These are phyloP conservation scores for Synanthedon tipuliformis DNA, from an alignment of 2,888 invertebrate genomes.

Conservation along the genomic window DNA sequence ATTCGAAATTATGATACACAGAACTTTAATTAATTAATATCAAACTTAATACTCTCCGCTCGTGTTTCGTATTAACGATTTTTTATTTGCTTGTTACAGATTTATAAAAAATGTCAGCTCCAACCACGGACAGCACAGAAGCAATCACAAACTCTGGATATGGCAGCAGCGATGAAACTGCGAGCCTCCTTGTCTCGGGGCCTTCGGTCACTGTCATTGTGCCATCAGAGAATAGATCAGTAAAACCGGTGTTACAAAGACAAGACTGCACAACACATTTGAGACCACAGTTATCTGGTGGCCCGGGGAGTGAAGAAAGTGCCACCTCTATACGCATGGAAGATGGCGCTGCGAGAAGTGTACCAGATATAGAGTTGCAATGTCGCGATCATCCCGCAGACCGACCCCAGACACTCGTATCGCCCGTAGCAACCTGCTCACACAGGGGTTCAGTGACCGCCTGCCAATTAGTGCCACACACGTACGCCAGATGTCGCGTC, in stretches of 20 bases:
- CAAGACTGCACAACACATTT: conserved; percentile 88
- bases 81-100: conserved; percentile 40
- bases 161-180: conserved; percentile 85
- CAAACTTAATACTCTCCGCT: too few species aligned
- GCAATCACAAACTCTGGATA: conserved; percentile 74
- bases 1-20: too few species aligned
- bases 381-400: conserved; percentile 72
- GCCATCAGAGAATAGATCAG: conserved; percentile 60
- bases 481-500: conserved; percentile 74
- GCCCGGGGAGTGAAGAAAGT: conserved; percentile 82
- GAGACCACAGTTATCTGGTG: conserved; percentile 77
- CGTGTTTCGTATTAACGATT: background rate
- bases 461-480: conserved; percentile 75
- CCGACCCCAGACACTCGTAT: conserved; percentile 64
- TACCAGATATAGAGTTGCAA: conserved; percentile 85
- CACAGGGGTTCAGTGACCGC: conserved; percentile 74
- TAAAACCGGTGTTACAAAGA: conserved; percentile 85
- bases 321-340: conserved; percentile 72
- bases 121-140: conserved; percentile 67
- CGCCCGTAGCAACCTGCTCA: conserved; percentile 69
- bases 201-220: conserved; percentile 68
- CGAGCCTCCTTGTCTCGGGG: conserved; percentile 79
- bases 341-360: conserved; percentile 79
- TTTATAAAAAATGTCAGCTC: conserved; percentile 45
- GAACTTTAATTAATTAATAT: too few species aligned